These are phyloP conservation scores for Rhinopomastus cyanomelas DNA, from an alignment of 2,113 vertebrate genomes.

Conservation along the genomic window DNA sequence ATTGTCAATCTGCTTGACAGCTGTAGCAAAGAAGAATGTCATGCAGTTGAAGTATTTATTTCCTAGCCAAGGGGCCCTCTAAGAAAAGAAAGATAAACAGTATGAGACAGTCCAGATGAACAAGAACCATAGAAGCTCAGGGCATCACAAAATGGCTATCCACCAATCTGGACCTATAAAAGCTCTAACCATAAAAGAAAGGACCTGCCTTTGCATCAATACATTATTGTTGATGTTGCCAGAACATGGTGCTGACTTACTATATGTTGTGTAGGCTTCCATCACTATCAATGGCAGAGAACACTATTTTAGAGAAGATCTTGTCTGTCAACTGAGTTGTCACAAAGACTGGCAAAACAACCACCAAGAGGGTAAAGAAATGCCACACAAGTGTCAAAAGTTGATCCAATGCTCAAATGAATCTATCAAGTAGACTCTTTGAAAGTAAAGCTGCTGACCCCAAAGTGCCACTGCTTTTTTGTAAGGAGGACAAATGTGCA, in stretches of 20 bases:
- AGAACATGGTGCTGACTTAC: not conserved
- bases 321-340: not conserved
- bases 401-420: not conserved
- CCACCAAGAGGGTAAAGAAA: not conserved
- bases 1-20: slow-evolving; percentile 20
- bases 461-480: not conserved
- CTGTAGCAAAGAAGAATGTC: not conserved
- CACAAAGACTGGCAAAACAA: not conserved
- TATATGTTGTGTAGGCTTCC: not conserved
- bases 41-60: not conserved
- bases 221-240: not conserved
- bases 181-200: not conserved
- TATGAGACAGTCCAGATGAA: not conserved
- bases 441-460: not conserved
- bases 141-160: not conserved
- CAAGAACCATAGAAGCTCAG: not conserved
- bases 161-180: not conserved
- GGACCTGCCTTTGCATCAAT: not conserved
- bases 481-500: not conserved
- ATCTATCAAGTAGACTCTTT: not conserved
- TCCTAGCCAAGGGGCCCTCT: slow-evolving; percentile 1
- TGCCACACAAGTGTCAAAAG: not conserved
- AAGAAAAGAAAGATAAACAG: not conserved
- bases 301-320: not conserved
- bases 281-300: not conserved